Percentiles rank a stretch among this genome's conserved stretches.
Evolutionary conservation across 2,113 vertebrate species (phyloP).

Genomic region (Mesoclemmys tuberculata): DNA sequence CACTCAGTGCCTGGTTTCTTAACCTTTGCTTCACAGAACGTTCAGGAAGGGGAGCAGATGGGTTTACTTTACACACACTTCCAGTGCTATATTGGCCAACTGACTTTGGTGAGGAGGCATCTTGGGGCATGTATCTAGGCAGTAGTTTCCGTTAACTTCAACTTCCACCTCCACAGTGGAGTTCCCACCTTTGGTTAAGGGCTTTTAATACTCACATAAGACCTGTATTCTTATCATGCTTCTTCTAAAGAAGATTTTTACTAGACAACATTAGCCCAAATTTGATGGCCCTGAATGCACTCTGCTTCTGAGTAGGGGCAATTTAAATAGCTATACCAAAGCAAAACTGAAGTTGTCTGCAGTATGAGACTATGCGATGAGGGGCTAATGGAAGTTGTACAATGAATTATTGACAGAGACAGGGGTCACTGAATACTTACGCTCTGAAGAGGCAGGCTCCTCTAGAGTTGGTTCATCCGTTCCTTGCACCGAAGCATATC

Average conservation of each 20-base stretch:
- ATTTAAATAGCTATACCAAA: not conserved
- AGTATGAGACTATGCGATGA: not conserved
- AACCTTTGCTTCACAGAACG: not conserved
- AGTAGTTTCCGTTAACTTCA: not conserved
- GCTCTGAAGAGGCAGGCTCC: constrained; percentile 70
- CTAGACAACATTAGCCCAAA: not conserved
- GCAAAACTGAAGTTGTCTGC: not conserved
- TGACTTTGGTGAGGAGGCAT: not conserved
- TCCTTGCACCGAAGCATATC: constrained; percentile 85
- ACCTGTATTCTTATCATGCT: not conserved
- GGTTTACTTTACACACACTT: not conserved
- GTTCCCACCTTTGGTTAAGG: not conserved
- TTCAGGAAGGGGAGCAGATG: not conserved
- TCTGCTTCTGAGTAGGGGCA: not conserved
- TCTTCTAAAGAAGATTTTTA: not conserved
- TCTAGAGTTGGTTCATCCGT: constrained; percentile 77
- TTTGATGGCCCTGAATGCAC: not conserved
- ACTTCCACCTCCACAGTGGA: not conserved
- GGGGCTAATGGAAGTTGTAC: not conserved
- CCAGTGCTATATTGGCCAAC: not conserved
- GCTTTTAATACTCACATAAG: not conserved
- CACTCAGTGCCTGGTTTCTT: not conserved
- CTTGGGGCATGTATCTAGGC: not conserved
- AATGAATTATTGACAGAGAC: not conserved
- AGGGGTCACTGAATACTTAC: constrained; percentile 50